Percentiles rank a stretch among this genome's conserved stretches.
phyloP scores from a whole-genome alignment of 2,797 vertebrate genomes.

The Chloroceryle inda region DNA sequence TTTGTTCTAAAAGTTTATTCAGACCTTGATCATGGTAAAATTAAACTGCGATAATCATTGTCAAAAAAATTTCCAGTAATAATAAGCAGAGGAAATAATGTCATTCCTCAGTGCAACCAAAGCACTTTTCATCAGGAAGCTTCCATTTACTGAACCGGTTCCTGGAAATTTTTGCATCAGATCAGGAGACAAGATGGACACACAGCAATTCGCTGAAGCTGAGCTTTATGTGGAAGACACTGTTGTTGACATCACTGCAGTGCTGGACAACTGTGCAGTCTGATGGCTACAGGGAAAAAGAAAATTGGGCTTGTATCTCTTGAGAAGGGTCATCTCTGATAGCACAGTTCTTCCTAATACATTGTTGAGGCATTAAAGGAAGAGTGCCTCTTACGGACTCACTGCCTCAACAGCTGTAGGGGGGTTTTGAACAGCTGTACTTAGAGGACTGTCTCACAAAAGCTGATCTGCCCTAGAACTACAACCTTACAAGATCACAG shows the following conservation, averaged over 20 bases:
- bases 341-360: neutral
- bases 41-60: neutral
- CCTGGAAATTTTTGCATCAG: neutral
- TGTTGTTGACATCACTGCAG: neutral
- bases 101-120: neutral
- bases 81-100: conserved; percentile 17
- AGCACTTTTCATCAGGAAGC: neutral
- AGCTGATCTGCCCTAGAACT: neutral
- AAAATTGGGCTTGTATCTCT: neutral
- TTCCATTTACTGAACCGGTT: conserved; percentile 6
- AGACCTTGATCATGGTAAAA: neutral
- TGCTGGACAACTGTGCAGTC: neutral
- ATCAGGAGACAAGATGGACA: neutral
- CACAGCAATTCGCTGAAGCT: neutral
- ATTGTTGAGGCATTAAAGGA: neutral
- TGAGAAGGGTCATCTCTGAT: neutral
- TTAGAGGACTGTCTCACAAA: neutral
- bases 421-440: neutral
- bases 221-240: neutral
- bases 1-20: conserved; percentile 31
- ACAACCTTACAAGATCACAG: fast-evolving
- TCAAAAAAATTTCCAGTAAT: neutral
- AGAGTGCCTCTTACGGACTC: neutral
- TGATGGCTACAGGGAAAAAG: neutral
- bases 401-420: neutral